Evolutionary conservation across 2,113 vertebrate genomes (phyloP), one percentile per base, ranked within the genome.

Genomic region (Daubentonia madagascariensis): DNA sequence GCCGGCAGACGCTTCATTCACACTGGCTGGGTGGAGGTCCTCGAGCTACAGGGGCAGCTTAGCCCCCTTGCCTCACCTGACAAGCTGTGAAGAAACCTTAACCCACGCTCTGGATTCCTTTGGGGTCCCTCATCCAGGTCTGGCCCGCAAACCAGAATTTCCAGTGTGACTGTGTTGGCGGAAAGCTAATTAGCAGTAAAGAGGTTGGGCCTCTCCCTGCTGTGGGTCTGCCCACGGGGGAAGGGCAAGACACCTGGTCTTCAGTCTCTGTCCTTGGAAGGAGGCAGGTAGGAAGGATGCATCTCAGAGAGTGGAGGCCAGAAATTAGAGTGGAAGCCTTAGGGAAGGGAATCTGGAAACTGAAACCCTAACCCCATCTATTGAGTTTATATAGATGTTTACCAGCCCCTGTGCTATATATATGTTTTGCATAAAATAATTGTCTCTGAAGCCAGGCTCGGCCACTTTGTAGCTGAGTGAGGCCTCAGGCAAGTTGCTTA

Each of bases 111-210:
- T 96, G 90, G 95, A 98, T 98, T 98, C 96, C 94, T 98, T 72
- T 93, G 88, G 96, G 94, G 67, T 37, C 54, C 94, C 68, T 97
- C 85, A 94, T 13, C 48, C 78, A 65, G 61, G 22, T 75, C 92
- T 43, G 8, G 52, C 54, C 83, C 35, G 75, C 75, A 97, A 99
- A 99, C 98, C 96, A 95, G 99, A 98, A 98, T 98, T 98, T 98
- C 98, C 98, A 70, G 98, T 97, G 79, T 92, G 96, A 17, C 98
- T 40, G 45, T 97, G 96, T 96, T 95, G 96, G 57, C 97, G 90
- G 78, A 83, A 97, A 89, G 45, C 72, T 91, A 94, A 95, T 9
- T 25, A 73, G 84, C n/a, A 52, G 63, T 30, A 0, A 10, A 23
- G 22, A 65, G 25, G 23, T 52, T 45, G 40, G 59, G 16, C 32